Percentiles rank a stretch among this genome's conserved stretches.
phyloP scores from a whole-genome alignment of 2,113 vertebrate genomes.

The Lophochroa leadbeateri region DNA sequence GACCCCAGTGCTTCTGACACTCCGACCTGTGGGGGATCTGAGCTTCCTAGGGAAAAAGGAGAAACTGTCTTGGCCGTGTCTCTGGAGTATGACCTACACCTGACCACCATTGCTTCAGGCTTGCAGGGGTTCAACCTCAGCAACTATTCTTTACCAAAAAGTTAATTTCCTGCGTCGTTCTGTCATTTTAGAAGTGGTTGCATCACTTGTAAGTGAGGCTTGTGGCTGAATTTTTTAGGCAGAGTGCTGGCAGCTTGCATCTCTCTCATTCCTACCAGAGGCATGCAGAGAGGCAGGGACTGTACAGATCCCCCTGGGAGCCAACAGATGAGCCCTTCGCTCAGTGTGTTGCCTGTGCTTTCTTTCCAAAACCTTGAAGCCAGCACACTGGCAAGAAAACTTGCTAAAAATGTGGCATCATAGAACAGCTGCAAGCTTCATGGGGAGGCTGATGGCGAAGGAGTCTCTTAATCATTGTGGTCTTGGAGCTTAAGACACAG shows the following conservation, averaged over 20 bases:
- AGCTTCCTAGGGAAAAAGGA: neutral
- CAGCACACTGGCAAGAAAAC: neutral
- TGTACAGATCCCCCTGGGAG: neutral
- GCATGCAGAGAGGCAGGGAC: neutral
- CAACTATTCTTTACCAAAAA: neutral
- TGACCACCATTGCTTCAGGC: neutral
- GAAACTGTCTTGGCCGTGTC: neutral
- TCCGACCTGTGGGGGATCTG: neutral
- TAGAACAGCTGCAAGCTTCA: neutral
- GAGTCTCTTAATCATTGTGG: neutral
- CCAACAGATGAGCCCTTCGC: neutral
- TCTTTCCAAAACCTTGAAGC: neutral
- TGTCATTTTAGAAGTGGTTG: neutral
- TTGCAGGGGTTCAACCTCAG: neutral
- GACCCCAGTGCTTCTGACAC: neutral
- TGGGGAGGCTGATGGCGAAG: neutral
- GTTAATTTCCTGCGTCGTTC: neutral
- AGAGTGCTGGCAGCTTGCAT: neutral
- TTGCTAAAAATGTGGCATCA: neutral
- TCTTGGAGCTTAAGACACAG: neutral
- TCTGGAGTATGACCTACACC: neutral
- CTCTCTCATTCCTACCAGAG: accelerated
- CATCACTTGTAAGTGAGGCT: neutral
- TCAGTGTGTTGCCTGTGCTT: neutral
- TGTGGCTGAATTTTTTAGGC: neutral